Conservation (phyloP, 2,888 invertebrate genomes). For the Spodoptera littoralis region DNA sequence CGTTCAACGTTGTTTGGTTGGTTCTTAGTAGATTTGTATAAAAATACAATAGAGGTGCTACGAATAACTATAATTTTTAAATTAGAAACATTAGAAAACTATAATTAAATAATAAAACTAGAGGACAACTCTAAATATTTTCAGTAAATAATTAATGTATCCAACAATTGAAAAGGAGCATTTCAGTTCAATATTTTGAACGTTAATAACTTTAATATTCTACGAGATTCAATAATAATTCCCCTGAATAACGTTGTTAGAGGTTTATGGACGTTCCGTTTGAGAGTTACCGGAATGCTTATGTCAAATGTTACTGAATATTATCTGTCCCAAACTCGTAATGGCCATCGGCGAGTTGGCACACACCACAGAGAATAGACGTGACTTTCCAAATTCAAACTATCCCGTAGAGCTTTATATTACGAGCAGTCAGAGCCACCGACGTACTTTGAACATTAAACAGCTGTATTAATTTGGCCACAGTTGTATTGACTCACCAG, state of each 20-base stretch:
- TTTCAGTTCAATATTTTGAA: conserved; percentile 37
- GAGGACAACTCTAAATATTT: too few species aligned
- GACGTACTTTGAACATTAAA: conserved; percentile 58
- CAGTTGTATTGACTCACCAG: conserved; percentile 38
- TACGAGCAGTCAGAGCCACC: conserved; percentile 47
- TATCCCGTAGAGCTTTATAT: conserved; percentile 55
- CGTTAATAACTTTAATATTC: conserved; percentile 33
- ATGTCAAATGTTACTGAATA: conserved; percentile 42
- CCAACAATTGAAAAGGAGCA: conserved; percentile 15
- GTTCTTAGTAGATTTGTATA: too few species aligned
- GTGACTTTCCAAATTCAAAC: conserved; percentile 60
- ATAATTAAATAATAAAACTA: too few species aligned
- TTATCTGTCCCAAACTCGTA: conserved; percentile 60
- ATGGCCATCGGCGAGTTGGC: conserved; percentile 60
- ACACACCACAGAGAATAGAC: conserved; percentile 59
- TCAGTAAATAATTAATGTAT: too few species aligned
- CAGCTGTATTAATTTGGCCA: conserved; percentile 55
- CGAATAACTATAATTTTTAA: too few species aligned
- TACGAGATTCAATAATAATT: conserved; percentile 43
- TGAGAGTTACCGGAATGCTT: conserved; percentile 36
- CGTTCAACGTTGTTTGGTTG: too few species aligned
- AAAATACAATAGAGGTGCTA: too few species aligned
- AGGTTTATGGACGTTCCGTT: conserved; percentile 32
- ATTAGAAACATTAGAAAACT: too few species aligned
- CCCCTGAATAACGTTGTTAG: conserved; percentile 30